Base-by-base conservation (phyloP, 2,888 invertebrate species). In the Watsonalla cultraria region DNA sequence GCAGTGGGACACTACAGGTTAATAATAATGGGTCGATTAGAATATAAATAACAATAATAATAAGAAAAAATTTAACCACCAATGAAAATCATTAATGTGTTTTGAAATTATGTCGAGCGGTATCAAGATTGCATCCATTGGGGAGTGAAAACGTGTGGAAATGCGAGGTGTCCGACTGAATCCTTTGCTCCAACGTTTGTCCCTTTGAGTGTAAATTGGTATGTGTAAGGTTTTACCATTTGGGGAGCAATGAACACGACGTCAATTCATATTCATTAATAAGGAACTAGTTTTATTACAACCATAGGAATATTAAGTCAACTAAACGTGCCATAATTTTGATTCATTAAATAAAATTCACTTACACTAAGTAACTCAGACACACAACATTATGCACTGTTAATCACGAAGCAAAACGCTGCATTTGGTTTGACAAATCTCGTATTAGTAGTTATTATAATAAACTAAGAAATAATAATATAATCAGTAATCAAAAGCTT, bases 141-240 rank as follows among this genome's bases (percentile, higher is more conserved):
- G 61, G 60, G 64, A 65, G 64, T 65, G 72, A 68, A 42, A 42
- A 70, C 69, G 62, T 58, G 65, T 61, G 65, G 70, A 66, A 72
- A 70, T 71, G 62, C 65, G 70, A 80, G 77, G 79, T 77, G 84
- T 82, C 68, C 72, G 68, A 64, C 69, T 76, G 76, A 74, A 58
- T 62, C 59, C 61, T 68, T 73, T 74, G 74, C 70, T 72, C 62
- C 57, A 54, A 64, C 45, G 66, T 61, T 63, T 68, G 68, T 65
- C 71, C 74, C 71, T 79, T 78, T 80, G 64, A 61, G 60, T 56
- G 58, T 53, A 58, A 61, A 61, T 57, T 53, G 37, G 42, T 42
- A 42, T 42, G 42, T 42, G 42, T 42, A 11, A 42, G 42, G 42
- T 42, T 37, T 37, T 37, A 37, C 9, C 6, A 37, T 7, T 9